phyloP scores from a whole-genome alignment of 2,888 invertebrate genomes.

The Anthophora plumipes region DNA sequence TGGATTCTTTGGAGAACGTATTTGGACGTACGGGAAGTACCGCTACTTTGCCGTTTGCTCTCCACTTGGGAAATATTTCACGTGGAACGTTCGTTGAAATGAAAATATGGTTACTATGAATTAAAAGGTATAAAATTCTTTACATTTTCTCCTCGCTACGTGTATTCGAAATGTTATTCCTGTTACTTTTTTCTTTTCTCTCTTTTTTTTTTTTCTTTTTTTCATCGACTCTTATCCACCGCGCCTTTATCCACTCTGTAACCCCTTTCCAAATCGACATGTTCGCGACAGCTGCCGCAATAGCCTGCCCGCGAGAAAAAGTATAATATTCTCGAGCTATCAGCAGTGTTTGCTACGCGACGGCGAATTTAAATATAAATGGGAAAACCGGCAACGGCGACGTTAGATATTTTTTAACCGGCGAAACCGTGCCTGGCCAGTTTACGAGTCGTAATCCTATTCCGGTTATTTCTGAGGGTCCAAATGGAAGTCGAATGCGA shows the following conservation, averaged over 20 bases:
- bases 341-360: background rate
- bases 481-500: slow-evolving; percentile 30
- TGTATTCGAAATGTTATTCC: no score
- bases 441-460: slow-evolving; percentile 30
- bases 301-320: background rate
- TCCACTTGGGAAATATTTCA: background rate
- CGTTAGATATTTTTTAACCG: slow-evolving; percentile 26
- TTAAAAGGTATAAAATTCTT: background rate
- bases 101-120: background rate
- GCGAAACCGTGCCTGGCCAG: background rate
- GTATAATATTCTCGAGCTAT: background rate
- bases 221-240: no score
- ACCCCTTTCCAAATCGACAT: background rate
- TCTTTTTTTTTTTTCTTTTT: no score
- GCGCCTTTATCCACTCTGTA: background rate
- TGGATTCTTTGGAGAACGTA: background rate
- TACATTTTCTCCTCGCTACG: no score
- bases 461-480: slow-evolving; percentile 7
- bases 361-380: slow-evolving; percentile 20
- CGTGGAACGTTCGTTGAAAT: background rate
- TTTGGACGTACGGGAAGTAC: background rate
- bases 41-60: background rate
- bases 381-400: slow-evolving; percentile 3
- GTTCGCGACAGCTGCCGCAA: background rate
- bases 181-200: no score